Evolutionary conservation across 1,140 invertebrate genomes (phyloP), one percentile per base, ranked within the genome.

Genomic region (Drosophila sturtevanti): DNA sequence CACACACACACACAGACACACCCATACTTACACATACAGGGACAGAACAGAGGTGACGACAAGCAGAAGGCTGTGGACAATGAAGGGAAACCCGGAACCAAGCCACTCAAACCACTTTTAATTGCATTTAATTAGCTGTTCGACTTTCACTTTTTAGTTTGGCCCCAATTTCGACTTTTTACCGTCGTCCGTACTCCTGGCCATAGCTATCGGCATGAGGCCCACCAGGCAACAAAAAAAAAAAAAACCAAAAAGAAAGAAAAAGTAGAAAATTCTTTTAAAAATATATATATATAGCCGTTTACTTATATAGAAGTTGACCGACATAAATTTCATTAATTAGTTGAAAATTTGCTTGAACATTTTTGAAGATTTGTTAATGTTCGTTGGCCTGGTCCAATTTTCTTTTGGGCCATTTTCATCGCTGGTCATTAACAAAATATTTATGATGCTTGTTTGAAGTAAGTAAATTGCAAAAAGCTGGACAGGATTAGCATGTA

Each of bases 251-350:
- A 9, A 44, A 44, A 16, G 6, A 16, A 16, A 14, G 18, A 44
- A 44, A 44, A 44, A 10, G 16, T 10, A 21, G 41, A 48, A 48
- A 21, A 48, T 48, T 48, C 41, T 48, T 48, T 2, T 11, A 48
- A 48, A 48, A 48, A 48, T 21, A 44, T 11, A 48, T 21, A 18
- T 21, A 48, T 48, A 11, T 48, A 41, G 11, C n/a, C n/a, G 10
- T 38, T 5, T 38, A 44, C 41, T 44, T 16, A 16, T 21, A 48
- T 48, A 48, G 41, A 48, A 84, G 75, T 79, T 82, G 80, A 82
- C 80, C 80, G 80, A 82, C 75, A 82, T 84, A 82, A 82, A 82
- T 84, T 82, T 84, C 68, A 76, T 84, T 82, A 82, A 82, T 84
- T 84, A 84, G 80, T 79, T 63, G 62, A 79, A 71, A 68, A 84